Evolutionary conservation across 1,140 invertebrate genomes (phyloP).

Genomic region (Neodiprion lecontei): DNA sequence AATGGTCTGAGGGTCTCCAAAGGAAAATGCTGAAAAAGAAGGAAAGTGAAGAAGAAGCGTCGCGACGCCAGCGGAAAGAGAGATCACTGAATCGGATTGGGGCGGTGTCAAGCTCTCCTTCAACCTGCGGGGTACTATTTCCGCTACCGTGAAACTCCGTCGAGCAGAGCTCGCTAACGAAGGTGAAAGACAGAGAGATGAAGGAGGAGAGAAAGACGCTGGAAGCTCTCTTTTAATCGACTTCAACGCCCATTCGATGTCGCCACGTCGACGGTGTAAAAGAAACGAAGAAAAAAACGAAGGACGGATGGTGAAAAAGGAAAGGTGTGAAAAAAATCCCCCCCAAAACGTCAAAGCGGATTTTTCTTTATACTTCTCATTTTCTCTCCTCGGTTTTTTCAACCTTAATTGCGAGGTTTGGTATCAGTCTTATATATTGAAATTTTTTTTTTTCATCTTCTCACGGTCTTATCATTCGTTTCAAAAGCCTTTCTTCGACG

Average conservation of each 20-base stretch:
- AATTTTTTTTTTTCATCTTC: no score
- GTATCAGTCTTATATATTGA: no score
- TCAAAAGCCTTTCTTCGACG: no score
- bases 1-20: no score
- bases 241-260: conserved; percentile 2
- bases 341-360: no score
- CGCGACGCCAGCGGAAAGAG: neutral
- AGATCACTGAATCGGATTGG: neutral
- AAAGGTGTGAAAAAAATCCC: neutral
- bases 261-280: neutral
- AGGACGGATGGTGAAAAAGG: neutral
- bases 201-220: neutral
- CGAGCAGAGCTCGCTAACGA: neutral
- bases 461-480: no score
- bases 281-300: neutral
- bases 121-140: neutral
- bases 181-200: neutral
- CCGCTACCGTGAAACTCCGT: neutral
- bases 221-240: neutral
- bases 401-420: no score
- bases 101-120: neutral
- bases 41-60: no score
- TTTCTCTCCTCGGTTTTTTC: no score
- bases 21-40: no score
- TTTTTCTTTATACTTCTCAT: no score